These are phyloP conservation scores for Muricea muricata DNA, from an alignment of 92 coral and sea anemone genomes.

Conservation along the genomic window DNA sequence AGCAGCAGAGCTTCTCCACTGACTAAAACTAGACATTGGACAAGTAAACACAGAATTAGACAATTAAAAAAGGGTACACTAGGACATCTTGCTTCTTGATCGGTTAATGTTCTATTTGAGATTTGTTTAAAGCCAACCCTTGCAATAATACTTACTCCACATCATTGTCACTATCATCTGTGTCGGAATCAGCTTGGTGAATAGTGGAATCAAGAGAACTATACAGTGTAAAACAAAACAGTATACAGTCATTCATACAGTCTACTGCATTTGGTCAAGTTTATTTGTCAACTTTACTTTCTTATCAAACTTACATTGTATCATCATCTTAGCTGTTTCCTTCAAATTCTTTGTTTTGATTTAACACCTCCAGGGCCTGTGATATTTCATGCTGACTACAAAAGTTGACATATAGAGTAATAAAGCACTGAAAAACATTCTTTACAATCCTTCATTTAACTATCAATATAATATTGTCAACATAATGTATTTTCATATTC, in stretches of 20 bases:
- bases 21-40: no score
- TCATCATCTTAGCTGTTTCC: neutral
- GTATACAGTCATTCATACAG: neutral
- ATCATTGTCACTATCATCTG: neutral
- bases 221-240: neutral
- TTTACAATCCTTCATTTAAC: no score
- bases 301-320: neutral
- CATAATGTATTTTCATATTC: no score
- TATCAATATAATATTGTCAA: neutral
- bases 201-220: neutral
- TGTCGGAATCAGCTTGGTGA: neutral
- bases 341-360: neutral
- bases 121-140: no score
- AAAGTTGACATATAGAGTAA: neutral
- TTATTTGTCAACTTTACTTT: neutral
- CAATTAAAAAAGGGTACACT: no score
- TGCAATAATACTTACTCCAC: neutral
- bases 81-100: no score
- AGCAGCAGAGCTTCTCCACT: no score
- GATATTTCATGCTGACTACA: neutral
- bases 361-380: neutral
- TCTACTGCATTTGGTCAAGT: neutral
- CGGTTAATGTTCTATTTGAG: no score
- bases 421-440: no score
- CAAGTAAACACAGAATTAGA: no score